Evolutionary conservation across 2,797 vertebrate species (phyloP), one percentile per base, ranked within the genome.

Genomic region (Valencia hispanica): DNA sequence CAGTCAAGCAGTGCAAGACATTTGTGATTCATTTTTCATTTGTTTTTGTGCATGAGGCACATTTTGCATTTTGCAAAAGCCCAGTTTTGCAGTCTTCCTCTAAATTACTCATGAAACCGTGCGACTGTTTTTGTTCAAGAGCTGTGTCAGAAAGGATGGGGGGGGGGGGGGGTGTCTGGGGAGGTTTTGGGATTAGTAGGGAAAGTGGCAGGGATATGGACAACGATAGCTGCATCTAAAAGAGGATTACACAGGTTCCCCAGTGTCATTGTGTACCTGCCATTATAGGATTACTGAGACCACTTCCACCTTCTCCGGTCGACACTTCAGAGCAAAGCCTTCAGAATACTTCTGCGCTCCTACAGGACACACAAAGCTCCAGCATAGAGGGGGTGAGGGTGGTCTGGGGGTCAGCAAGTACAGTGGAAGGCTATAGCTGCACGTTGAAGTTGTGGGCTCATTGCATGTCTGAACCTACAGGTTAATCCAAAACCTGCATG

Each of bases 251-350:
- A 93, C 27, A 68, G 83, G 84, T 92, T 92, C 79, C 87, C 63
- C 86, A 84, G 80, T 89, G 93, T 93, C 92, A 88, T 90, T 89
- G 83, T 89, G 90, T 88, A 93, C 88, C 91, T 89, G 86, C 87
- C 90, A 93, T 95, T 94, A 94, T 94, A 89, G 92, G 93, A 93
- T 93, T 94, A 95, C 66, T 48, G 88, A 90, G 47, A 25, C 84
- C 79, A 88, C 79, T 81, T 90, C 87, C 84, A 88, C 85, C 85
- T 84, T 92, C 88, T 91, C 82, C 68, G 71, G 88, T 91, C 89
- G 87, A 72, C 68, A 39, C 74, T 75, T 59, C 81, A 65, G 84
- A 71, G 79, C 51, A 79, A 85, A 88, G 85, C 86, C 79, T 81
- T 72, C 50, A 68, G 83, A 84, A 89, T 83, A 81, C 78, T 75